Evolutionary conservation across 2,113 vertebrate species (phyloP), one percentile per base, ranked within the genome.

Genomic region (Dasyprocta punctata): DNA sequence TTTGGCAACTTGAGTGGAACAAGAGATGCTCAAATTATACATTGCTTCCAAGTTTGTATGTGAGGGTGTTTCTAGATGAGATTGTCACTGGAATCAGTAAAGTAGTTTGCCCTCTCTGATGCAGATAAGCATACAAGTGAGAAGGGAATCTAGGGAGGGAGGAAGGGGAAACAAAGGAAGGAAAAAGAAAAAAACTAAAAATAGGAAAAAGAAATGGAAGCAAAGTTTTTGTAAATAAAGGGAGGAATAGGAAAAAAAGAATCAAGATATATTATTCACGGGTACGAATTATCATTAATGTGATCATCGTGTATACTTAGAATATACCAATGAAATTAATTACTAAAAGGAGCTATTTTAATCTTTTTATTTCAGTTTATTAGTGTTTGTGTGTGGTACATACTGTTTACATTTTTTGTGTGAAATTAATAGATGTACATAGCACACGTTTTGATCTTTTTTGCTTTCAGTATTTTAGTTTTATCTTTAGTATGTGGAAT

Each of bases 401-500:
- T 47, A 28, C 28, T 24, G 28, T 14, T 44, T 75, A 47, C 2
- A 28, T 47, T 75, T 41, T 44, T 26, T 61, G 7, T 69, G 41
- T 41, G 73, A 26, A 24, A 20, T 41, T 41, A 73, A 22, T 73
- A 26, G 22, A 28, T 47, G 41, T 26, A 44, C 12, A 33, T 16
- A 28, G 5, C 14, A 49, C 28, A 69, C n/a, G 6, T 78, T 47
- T 49, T 83, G 41, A 84, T 87, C n/a, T 67, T 88, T 80, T 81
- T 84, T 87, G 75, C 36, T 95, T 95, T 97, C 24, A 86, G 36
- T 71, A 85, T 88, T 97, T 95, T 94, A 54, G 96, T 54, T 89
- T 58, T 96, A 8, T 83, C 36, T 96, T 97, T 86, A 95, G 91
- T 97, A 92, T 88, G 77, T 86, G 52, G 47, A 80, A 84, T 89